Evolutionary conservation across 2,113 vertebrate species (phyloP).

Genomic region (Blennius ocellaris): DNA sequence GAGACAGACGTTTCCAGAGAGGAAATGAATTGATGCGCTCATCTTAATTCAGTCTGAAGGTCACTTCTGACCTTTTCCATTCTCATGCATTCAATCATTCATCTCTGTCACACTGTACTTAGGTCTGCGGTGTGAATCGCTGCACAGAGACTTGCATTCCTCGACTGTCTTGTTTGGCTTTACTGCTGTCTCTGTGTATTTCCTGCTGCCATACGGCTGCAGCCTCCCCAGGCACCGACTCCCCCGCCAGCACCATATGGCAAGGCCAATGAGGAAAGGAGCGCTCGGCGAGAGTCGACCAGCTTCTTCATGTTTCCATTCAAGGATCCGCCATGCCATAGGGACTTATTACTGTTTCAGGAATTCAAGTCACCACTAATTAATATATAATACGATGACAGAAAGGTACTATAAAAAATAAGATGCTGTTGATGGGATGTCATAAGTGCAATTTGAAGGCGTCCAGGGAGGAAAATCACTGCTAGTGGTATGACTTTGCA

Average conservation of each 20-base stretch:
- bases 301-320: conserved; percentile 29
- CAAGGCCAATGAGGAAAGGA: conserved; percentile 51
- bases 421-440: too few species aligned
- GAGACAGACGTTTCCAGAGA: conserved; percentile 30
- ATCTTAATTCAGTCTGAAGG: conserved; percentile 66
- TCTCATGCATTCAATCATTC: conserved; percentile 33
- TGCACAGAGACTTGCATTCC: conserved; percentile 23
- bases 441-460: too few species aligned
- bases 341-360: background rate
- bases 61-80: conserved; percentile 44
- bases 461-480: too few species aligned
- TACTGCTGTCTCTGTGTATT: conserved; percentile 58
- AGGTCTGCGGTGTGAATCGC: conserved; percentile 15
- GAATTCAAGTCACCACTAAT: background rate
- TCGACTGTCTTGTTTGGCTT: conserved; percentile 51
- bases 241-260: conserved; percentile 75
- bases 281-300: conserved; percentile 25
- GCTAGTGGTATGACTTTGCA: too few species aligned
- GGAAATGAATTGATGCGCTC: conserved; percentile 34
- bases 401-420: too few species aligned
- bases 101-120: conserved; percentile 36
- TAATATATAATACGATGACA: too few species aligned
- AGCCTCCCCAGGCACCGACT: conserved; percentile 68
- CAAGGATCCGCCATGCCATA: background rate
- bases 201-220: conserved; percentile 78